phyloP scores from a whole-genome alignment of 2,888 invertebrate genomes.

The Eurytoma adleriae region DNA sequence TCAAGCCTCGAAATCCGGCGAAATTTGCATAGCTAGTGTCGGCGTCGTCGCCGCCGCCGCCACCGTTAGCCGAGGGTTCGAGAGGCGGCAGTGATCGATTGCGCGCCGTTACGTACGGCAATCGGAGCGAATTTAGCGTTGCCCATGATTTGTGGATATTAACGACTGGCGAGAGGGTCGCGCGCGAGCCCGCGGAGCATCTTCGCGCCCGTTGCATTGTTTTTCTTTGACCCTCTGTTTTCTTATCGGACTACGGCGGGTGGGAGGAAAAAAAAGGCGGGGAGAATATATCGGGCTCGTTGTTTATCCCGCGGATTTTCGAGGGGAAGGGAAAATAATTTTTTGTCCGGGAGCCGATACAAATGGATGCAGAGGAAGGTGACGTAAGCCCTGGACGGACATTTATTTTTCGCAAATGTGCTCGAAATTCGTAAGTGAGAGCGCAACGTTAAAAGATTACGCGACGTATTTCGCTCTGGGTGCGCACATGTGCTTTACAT shows the following conservation, averaged over 20 bases:
- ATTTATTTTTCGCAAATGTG: not conserved
- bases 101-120: conserved; percentile 7
- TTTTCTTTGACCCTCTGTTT: not conserved
- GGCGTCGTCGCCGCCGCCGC: not conserved
- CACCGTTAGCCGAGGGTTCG: not conserved
- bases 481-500: too few relatives aligned
- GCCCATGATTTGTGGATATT: conserved; percentile 59
- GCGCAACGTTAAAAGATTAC: too few relatives aligned
- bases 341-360: not conserved
- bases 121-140: conserved; percentile 12
- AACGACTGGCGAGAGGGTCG: conserved; percentile 39
- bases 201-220: not conserved
- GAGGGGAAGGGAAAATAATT: not conserved
- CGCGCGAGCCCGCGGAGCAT: not conserved
- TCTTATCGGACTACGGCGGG: not conserved
- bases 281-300: not conserved
- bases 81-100: conserved; percentile 28
- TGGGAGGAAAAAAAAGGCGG: too few relatives aligned
- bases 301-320: conserved; percentile 12
- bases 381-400: conserved; percentile 1
- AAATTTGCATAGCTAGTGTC: conserved; percentile 29
- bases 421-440: not conserved
- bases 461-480: too few relatives aligned
- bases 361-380: conserved; percentile 9
- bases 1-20: conserved; percentile 29